phyloP scores from a whole-genome alignment of 2,113 vertebrate species.

The Crotalus helleri region DNA sequence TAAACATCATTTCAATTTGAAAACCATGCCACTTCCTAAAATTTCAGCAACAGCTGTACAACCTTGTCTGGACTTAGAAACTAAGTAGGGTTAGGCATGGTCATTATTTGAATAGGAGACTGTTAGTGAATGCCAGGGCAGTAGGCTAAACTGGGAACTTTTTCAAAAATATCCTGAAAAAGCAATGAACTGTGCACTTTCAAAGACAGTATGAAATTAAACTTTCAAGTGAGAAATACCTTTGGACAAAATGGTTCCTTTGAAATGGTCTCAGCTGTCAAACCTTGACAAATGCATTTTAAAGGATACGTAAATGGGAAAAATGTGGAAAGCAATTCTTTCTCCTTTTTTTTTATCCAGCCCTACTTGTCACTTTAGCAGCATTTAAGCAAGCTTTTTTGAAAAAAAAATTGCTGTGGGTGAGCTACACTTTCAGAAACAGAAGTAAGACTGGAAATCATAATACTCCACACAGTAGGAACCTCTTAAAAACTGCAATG shows the following conservation, averaged over 20 bases:
- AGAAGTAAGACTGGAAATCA: slow-evolving; percentile 11
- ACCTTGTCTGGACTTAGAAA: neutral
- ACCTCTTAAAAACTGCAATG: slow-evolving; percentile 11
- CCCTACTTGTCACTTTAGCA: neutral
- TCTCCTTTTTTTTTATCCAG: neutral
- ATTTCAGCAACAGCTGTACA: neutral
- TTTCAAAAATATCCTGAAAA: neutral
- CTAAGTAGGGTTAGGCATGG: neutral
- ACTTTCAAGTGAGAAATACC: neutral
- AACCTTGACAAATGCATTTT: neutral
- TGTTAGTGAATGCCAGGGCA: neutral
- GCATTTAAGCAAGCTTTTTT: neutral
- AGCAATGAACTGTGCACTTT: neutral
- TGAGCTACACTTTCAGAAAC: neutral
- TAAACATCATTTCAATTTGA: neutral
- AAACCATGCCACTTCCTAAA: slow-evolving; percentile 1
- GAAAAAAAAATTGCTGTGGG: neutral
- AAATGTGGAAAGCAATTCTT: neutral
- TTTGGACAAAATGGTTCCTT: neutral
- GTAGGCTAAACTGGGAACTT: neutral
- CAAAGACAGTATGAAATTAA: neutral
- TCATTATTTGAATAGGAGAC: neutral
- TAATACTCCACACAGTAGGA: neutral
- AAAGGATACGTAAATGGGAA: neutral
- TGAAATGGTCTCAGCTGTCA: neutral